Conservation (phyloP, 2,888 invertebrate species). For the Clepsis dumicolana region DNA sequence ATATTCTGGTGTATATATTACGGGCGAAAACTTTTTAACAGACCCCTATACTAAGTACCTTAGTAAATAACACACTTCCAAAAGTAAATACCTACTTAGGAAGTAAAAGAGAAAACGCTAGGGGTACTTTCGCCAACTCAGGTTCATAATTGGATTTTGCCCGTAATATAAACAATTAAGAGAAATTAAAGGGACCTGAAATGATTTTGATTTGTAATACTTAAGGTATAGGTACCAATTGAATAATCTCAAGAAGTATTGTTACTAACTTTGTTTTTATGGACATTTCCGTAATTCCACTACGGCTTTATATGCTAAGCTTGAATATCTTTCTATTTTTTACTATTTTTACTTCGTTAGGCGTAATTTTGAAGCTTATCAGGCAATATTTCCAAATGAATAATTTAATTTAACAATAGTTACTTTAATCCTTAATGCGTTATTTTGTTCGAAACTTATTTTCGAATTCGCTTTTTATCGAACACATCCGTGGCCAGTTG, state of each 20-base stretch:
- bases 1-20: conserved; percentile 77
- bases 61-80: neutral
- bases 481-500: conserved; percentile 82
- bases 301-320: conserved; percentile 63
- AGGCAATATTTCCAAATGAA: conserved; percentile 65
- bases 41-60: neutral
- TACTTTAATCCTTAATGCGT: conserved; percentile 47
- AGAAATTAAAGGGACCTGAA: conserved; percentile 85
- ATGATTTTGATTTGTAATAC: conserved; percentile 80
- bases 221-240: conserved; percentile 83
- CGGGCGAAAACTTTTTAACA: conserved; percentile 26
- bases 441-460: conserved; percentile 65
- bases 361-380: conserved; percentile 70
- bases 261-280: conserved; percentile 72
- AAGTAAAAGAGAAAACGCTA: conserved; percentile 2
- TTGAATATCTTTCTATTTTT: conserved; percentile 74
- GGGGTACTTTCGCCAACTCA: neutral
- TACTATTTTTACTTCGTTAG: conserved; percentile 71
- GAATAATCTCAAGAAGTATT: conserved; percentile 82
- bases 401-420: conserved; percentile 56
- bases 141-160: conserved; percentile 25
- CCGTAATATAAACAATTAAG: conserved; percentile 68
- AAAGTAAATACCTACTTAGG: neutral
- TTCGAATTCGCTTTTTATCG: conserved; percentile 63
- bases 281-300: conserved; percentile 70